Base-by-base conservation (phyloP, 2,113 vertebrate genomes). In the Falcunculus frontatus region DNA sequence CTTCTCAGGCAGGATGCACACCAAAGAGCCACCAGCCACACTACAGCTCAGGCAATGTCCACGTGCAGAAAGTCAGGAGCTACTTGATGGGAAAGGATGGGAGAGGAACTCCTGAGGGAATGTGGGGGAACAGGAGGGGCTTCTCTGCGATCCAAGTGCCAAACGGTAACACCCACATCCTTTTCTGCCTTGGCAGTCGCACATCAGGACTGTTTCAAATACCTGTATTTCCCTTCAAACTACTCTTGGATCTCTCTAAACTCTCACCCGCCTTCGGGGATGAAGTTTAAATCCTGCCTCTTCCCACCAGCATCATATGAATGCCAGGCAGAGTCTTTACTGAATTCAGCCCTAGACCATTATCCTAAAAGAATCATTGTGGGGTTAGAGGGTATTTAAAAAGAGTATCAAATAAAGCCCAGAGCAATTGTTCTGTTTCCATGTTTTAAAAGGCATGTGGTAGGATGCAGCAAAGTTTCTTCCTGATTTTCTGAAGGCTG, bases 71-170 rank as follows among this genome's bases (percentile, higher is more conserved):
- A 16, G 39, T 90, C 93, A 92, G 75, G 84, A 95, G 82, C 53
- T 87, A 5, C 53, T 89, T 47, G 68, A 79, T 76, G 93, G 87
- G 91, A 93, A 95, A 96, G 91, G 82, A 95, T 85, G 82, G 85
- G 82, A 95, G 74, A 94, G 81, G 79, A 93, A 32, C 89, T 96
- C 83, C 90, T 89, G 53, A 94, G 94, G 92, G 93, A 93, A 94
- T 0, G 2, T 7, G 44, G 44, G 74, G 89, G 70, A 94, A 96
- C 67, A 63, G 94, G 93, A 94, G 87, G 91, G 70, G 85, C 93
- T 94, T 69, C 81, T 76, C 83, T 0, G 0, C 6, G 4, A 27
- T 53, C 53, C 16, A 20, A 91, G 59, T 17, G 93, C 91, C 95
- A 96, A 95, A 82, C 0, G 3, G 84, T 30, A 93, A 96, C 95